phyloP scores from a whole-genome alignment of 1,140 invertebrate species.

The Trypoxylus dichotomus region DNA sequence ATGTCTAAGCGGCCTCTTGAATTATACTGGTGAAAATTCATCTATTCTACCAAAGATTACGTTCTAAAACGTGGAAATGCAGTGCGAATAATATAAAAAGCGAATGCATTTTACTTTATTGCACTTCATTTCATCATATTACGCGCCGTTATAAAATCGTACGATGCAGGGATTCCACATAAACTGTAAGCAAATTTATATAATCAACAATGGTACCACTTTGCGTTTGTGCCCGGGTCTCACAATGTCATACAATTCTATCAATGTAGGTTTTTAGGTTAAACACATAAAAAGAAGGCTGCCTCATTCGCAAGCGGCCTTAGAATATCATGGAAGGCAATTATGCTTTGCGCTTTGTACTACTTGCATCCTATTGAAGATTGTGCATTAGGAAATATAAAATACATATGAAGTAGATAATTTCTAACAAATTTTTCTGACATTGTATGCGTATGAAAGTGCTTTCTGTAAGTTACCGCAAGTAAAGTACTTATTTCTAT shows the following conservation, averaged over 20 bases:
- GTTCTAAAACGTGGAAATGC: no score
- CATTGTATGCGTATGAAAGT: no score
- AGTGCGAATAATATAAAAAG: neutral
- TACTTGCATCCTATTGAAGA: neutral
- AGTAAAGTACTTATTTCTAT: no score
- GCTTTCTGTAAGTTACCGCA: no score
- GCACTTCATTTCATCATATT: constrained; percentile 14
- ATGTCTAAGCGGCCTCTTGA: neutral
- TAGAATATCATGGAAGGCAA: constrained; percentile 10
- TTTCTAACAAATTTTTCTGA: no score
- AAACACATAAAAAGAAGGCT: constrained; percentile 22
- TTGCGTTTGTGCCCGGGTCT: neutral
- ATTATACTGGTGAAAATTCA: no score
- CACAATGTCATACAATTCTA: constrained; percentile 7
- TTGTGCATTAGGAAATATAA: neutral
- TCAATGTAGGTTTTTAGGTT: constrained; percentile 25
- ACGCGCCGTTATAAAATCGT: neutral
- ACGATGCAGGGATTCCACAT: neutral
- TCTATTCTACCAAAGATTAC: neutral
- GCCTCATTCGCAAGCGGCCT: neutral
- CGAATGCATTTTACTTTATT: constrained; percentile 11
- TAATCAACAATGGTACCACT: constrained; percentile 17
- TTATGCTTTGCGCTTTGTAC: constrained; percentile 12
- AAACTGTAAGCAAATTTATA: constrained; percentile 1
- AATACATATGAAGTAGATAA: no score